These are phyloP conservation scores for Lasioglossum leucozonium DNA, from an alignment of 2,888 invertebrate species.

Conservation along the genomic window DNA sequence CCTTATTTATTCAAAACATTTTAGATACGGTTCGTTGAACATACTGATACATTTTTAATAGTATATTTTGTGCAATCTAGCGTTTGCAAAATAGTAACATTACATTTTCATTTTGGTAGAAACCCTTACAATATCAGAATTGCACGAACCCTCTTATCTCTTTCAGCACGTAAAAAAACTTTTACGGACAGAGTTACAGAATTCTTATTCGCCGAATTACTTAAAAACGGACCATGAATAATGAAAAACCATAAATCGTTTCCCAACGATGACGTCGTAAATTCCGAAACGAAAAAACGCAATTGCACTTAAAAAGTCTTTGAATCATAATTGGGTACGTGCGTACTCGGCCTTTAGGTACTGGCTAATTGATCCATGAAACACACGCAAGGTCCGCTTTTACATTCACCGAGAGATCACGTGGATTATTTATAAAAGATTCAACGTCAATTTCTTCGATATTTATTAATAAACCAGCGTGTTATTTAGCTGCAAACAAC, in stretches of 20 bases:
- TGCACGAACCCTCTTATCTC: not conserved
- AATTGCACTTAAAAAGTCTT: not conserved
- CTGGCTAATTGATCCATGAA: not conserved
- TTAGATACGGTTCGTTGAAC: too few relatives aligned
- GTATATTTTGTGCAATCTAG: too few relatives aligned
- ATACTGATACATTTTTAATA: too few relatives aligned
- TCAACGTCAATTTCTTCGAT: slow-evolving; percentile 26
- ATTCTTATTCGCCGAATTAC: not conserved
- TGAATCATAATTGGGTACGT: not conserved
- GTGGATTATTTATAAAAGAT: slow-evolving; percentile 25
- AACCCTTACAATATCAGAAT: not conserved
- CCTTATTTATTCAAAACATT: too few relatives aligned
- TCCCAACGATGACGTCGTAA: not conserved
- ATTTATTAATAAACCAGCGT: slow-evolving; percentile 30
- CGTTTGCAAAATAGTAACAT: too few relatives aligned
- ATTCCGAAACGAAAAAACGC: not conserved
- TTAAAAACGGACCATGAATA: not conserved
- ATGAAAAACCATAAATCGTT: not conserved
- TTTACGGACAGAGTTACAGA: not conserved
- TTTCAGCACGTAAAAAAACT: not conserved
- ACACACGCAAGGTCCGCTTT: not conserved
- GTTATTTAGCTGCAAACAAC: slow-evolving; percentile 3
- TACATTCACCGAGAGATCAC: not conserved
- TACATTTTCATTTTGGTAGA: not conserved
- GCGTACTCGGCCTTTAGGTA: slow-evolving; percentile 6